These are phyloP conservation scores for Zaprionus capensis DNA, from an alignment of 1,140 invertebrate species.

Conservation along the genomic window DNA sequence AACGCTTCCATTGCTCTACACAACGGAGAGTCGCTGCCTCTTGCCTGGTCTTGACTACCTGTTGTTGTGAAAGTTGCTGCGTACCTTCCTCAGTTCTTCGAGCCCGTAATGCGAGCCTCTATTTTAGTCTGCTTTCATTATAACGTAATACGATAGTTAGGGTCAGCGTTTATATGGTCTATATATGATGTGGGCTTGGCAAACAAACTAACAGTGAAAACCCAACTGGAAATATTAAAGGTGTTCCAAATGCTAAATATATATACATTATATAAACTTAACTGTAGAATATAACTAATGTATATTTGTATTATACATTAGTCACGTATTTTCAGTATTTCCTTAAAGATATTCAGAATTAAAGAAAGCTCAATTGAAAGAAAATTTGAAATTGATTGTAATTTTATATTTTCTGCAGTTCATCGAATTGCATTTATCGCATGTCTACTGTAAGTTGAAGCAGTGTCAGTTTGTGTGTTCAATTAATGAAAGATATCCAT, in stretches of 20 bases:
- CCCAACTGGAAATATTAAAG: not conserved
- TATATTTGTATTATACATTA: not conserved
- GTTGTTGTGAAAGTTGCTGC: constrained; percentile 38
- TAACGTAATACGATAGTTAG: constrained; percentile 18
- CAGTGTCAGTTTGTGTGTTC: no score
- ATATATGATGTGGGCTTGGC: not conserved
- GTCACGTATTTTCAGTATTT: not conserved
- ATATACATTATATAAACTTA: not conserved
- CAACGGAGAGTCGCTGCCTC: not conserved
- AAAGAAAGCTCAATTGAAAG: no score
- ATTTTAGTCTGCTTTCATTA: constrained; percentile 9
- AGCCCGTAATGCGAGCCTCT: not conserved
- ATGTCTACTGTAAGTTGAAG: no score
- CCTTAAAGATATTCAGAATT: no score
- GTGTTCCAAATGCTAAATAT: not conserved
- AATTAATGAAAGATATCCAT: no score
- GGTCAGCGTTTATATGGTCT: not conserved
- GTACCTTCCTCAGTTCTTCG: constrained; percentile 13
- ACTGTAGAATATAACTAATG: not conserved
- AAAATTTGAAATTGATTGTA: no score
- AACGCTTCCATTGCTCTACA: constrained; percentile 20
- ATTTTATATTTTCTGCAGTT: no score
- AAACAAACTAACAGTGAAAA: not conserved
- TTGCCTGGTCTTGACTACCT: constrained; percentile 23
- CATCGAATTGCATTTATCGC: no score